Conservation (phyloP, 2,888 invertebrate species). For the Epinotia brunnichana region DNA sequence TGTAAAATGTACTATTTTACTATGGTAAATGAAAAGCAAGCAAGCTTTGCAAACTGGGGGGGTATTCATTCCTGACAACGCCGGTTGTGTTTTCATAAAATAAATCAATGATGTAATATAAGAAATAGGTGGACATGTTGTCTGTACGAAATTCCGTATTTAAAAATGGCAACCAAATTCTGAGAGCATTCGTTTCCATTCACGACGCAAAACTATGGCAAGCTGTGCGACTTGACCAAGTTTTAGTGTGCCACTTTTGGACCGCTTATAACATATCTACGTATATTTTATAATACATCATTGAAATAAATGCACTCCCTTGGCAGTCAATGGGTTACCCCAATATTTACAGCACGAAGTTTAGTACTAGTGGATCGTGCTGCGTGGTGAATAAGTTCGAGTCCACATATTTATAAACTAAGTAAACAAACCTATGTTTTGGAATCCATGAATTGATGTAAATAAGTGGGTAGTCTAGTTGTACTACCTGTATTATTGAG, state of each 20-base stretch:
- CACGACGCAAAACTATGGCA: too few species aligned
- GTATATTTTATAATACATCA: too few species aligned
- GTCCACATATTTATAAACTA: not conserved
- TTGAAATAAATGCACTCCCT: too few species aligned
- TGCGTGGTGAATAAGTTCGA: not conserved
- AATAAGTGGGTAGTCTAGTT: not conserved
- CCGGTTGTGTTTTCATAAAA: too few species aligned
- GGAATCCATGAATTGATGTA: conserved; percentile 4
- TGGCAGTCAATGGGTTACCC: not conserved
- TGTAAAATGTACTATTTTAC: not conserved
- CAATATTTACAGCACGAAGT: not conserved
- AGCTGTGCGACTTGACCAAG: too few species aligned
- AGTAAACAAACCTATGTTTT: not conserved
- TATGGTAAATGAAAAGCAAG: not conserved
- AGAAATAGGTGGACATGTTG: too few species aligned
- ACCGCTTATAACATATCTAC: too few species aligned
- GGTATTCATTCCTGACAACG: not conserved
- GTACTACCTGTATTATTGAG: not conserved
- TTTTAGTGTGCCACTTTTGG: too few species aligned
- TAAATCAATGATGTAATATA: too few species aligned
- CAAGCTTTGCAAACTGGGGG: not conserved
- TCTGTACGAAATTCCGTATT: too few species aligned
- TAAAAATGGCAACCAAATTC: too few species aligned
- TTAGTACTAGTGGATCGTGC: not conserved
- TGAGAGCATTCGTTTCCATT: too few species aligned